phyloP scores from a whole-genome alignment of 2,113 vertebrate genomes.

The Pseudopodoces humilis region DNA sequence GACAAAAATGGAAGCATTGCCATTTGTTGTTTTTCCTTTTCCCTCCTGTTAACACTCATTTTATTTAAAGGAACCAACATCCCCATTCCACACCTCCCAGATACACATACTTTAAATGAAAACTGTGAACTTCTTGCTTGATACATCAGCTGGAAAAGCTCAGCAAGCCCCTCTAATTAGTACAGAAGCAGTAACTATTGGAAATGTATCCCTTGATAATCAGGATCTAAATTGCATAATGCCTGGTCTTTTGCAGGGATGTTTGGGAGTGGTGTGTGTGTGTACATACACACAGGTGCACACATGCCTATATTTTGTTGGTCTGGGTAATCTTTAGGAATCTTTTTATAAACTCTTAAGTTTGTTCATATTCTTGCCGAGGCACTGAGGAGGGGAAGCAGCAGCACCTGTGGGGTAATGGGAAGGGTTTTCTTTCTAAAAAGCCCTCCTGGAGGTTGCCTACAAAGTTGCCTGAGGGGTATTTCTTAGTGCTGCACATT shows the following conservation, averaged over 20 bases:
- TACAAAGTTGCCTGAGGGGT: not conserved
- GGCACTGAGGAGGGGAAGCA: conserved; percentile 2
- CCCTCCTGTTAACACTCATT: not conserved
- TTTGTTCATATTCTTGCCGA: conserved; percentile 14
- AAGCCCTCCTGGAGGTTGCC: conserved; percentile 1
- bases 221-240: not conserved
- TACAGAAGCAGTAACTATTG: not conserved
- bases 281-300: not conserved
- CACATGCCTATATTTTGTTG: not conserved
- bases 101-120: conserved; percentile 43
- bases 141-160: conserved; percentile 44
- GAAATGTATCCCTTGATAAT: not conserved
- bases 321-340: conserved; percentile 8
- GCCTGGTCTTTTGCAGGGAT: not conserved
- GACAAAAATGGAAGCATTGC: conserved; percentile 29
- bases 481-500: conserved; percentile 60
- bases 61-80: conserved; percentile 47
- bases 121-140: conserved; percentile 74
- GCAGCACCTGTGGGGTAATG: not conserved
- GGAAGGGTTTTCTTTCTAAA: conserved; percentile 20
- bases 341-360: not conserved
- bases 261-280: not conserved
- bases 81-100: conserved; percentile 31
- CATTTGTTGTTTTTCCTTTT: not conserved
- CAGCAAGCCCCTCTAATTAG: conserved; percentile 30